Base-by-base conservation (phyloP, 2,888 invertebrate genomes). In the Bugula neritina region DNA sequence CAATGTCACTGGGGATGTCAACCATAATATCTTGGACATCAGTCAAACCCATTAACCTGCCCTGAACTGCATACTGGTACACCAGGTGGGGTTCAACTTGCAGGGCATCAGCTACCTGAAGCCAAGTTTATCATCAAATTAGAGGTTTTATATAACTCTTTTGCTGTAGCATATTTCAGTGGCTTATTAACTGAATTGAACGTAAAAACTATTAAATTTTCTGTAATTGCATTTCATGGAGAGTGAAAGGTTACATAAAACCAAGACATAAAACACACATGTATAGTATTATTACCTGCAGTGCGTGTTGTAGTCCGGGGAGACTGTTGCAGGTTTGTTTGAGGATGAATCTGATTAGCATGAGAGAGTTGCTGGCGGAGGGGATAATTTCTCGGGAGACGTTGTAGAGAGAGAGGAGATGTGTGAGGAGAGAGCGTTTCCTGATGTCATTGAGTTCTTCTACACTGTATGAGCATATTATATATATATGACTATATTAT, bases 251-350 rank as follows among this genome's bases (percentile, higher is more conserved):
- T n/a, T n/a, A n/a, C n/a, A n/a, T n/a, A n/a, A n/a, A n/a, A n/a
- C n/a, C n/a, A n/a, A n/a, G n/a, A n/a, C n/a, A n/a, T n/a, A n/a
- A n/a, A n/a, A n/a, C n/a, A n/a, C n/a, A n/a, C n/a, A n/a, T n/a
- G n/a, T n/a, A n/a, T n/a, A n/a, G n/a, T n/a, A 43, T 5, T 17
- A 5, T 55, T 63, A 63, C 63, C 63, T 63, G 63, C 63, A 63
- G 63, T 10, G 63, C 63, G n/a, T 63, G 29, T 29, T 13, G 13
- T 27, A 63, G 1, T 31, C 63, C 63, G 31, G 1, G 27, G 29
- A 63, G 31, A 63, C 63, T 63, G 31, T 27, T 27, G 21, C 17
- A 2, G 10, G 5, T 63, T 3, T 31, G 5, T 27, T 63, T 63
- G 5, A 63, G 63, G 3, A 63, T 63, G 31, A 31, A 63, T n/a